Percentiles rank a stretch among this genome's conserved stretches.
Evolutionary conservation across 2,113 vertebrate genomes (phyloP).

Genomic region (Cyprinodon tularosa): DNA sequence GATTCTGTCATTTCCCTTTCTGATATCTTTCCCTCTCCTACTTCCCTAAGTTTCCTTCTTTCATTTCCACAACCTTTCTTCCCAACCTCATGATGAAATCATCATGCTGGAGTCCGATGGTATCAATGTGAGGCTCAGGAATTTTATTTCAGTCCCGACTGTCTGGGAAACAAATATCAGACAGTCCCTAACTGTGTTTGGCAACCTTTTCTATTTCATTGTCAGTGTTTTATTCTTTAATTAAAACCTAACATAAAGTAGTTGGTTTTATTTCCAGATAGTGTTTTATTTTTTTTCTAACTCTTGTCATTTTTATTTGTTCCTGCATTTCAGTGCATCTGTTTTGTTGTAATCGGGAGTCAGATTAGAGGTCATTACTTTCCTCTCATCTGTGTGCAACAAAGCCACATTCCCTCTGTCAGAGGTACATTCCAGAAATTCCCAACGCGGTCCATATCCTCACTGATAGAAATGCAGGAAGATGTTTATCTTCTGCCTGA

Average conservation of each 20-base stretch:
- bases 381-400: not conserved
- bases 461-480: not conserved
- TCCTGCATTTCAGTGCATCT: conserved; percentile 25
- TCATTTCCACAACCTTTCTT: conserved; percentile 20
- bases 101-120: conserved; percentile 14
- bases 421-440: conserved; percentile 13
- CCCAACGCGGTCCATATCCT: not conserved
- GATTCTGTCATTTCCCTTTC: not conserved
- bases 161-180: conserved; percentile 15
- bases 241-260: not conserved
- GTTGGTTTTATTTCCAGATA: not conserved
- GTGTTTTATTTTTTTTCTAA: conserved; percentile 13
- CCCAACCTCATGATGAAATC: conserved; percentile 34
- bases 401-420: not conserved
- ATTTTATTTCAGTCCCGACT: conserved; percentile 37
- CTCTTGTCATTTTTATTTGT: conserved; percentile 19
- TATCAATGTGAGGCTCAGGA: conserved; percentile 39
- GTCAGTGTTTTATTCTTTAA: conserved; percentile 12
- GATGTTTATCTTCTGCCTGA: not conserved
- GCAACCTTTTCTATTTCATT: not conserved
- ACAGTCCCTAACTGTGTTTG: conserved; percentile 13
- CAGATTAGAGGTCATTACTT: conserved; percentile 11
- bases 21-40: not conserved
- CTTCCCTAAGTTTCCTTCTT: not conserved
- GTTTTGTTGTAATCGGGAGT: conserved; percentile 24